Conservation (phyloP, 2,797 vertebrate genomes). For the Ciconia nigra region DNA sequence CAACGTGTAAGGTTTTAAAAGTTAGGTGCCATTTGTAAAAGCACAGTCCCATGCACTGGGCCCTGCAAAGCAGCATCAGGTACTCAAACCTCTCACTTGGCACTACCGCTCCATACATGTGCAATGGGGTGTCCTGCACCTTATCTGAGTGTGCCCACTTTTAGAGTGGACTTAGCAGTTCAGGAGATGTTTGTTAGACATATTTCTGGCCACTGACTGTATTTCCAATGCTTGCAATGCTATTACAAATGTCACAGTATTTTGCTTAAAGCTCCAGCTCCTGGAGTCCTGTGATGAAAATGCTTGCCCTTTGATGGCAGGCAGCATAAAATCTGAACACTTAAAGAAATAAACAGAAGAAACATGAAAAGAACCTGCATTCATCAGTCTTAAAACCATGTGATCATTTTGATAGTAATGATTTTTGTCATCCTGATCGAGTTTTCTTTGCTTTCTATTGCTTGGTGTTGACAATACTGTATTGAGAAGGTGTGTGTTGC, state of each 20-base stretch:
- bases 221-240: neutral
- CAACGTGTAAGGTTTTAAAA: neutral
- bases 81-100: neutral
- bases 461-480: neutral
- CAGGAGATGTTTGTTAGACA: neutral
- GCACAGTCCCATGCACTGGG: rapidly evolving
- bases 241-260: neutral
- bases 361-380: neutral
- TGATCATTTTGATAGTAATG: neutral
- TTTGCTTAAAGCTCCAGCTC: neutral
- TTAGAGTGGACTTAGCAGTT: neutral
- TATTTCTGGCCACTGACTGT: neutral
- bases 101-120: rapidly evolving
- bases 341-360: neutral
- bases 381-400: neutral
- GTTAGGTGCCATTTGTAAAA: neutral
- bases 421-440: neutral
- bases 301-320: neutral
- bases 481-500: rapidly evolving
- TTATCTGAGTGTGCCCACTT: neutral
- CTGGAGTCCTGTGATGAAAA: neutral
- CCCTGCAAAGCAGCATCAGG: neutral
- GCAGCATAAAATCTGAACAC: neutral
- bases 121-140: neutral
- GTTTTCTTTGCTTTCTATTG: neutral